Conservation (phyloP, 2,888 invertebrate species). For the Scaptomyza caliginosa region DNA sequence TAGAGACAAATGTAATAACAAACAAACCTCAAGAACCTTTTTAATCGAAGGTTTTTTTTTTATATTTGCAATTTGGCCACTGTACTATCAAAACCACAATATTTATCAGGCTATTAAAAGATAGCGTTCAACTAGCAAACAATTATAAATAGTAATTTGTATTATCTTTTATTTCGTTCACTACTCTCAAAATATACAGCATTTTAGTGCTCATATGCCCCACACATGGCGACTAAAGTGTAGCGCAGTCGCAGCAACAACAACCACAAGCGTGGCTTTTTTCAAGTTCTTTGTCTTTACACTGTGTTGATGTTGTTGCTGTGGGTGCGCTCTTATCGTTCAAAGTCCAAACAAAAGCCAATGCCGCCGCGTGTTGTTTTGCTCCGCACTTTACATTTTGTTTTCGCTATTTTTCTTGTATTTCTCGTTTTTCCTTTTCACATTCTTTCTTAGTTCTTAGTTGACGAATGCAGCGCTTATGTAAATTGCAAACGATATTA, state of each 20-base stretch:
- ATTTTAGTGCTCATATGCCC: constrained; percentile 38
- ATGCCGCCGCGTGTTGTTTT: constrained; percentile 40
- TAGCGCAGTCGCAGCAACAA: constrained; percentile 54
- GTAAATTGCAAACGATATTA: constrained; percentile 48
- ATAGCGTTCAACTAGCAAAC: constrained; percentile 7
- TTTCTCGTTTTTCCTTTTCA: constrained; percentile 4
- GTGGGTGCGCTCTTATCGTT: constrained; percentile 66
- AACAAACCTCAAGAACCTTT: background rate
- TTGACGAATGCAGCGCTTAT: constrained; percentile 44
- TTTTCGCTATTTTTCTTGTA: constrained; percentile 22
- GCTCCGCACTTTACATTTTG: constrained; percentile 12
- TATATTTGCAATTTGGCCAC: background rate
- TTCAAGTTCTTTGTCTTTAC: constrained; percentile 64
- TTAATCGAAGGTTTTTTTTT: background rate
- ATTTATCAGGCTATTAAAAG: constrained; percentile 13
- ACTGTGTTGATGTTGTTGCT: constrained; percentile 28
- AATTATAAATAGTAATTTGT: constrained; percentile 14
- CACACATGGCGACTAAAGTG: constrained; percentile 49
- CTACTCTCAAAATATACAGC: background rate
- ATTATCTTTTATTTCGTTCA: constrained; percentile 24
- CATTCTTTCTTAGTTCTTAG: constrained; percentile 25
- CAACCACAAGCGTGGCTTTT: constrained; percentile 62
- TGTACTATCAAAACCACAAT: background rate
- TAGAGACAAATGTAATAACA: background rate
- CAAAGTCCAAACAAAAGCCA: constrained; percentile 69